Percentiles rank a stretch among this genome's conserved stretches.
These are phyloP conservation scores for Macrotus californicus DNA, from an alignment of 2,113 vertebrate genomes.

Conservation along the genomic window DNA sequence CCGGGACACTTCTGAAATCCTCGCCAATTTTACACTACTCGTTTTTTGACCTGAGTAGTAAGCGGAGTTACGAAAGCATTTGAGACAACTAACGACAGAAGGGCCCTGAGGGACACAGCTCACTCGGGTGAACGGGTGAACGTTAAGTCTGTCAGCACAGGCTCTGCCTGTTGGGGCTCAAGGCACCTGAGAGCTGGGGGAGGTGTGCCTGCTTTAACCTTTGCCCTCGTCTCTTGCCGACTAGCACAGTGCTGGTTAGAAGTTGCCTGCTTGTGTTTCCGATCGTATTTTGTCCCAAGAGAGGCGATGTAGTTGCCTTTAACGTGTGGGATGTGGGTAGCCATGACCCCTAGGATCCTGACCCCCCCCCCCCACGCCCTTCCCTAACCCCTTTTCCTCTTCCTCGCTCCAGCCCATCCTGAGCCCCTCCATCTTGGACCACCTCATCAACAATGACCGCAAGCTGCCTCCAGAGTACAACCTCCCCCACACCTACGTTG, in stretches of 20 bases:
- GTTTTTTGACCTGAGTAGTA: conserved; percentile 31
- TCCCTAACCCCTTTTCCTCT: background rate
- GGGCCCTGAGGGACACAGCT: background rate
- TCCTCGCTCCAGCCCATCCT: conserved; percentile 84
- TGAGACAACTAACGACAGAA: background rate
- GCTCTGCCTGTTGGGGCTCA: background rate
- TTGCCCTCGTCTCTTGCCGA: background rate
- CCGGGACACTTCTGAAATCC: background rate
- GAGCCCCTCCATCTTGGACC: conserved; percentile 91
- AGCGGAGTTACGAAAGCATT: conserved; percentile 6
- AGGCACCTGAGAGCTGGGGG: background rate
- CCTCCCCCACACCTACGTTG: conserved; percentile 92
- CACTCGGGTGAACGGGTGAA: background rate
- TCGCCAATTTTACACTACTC: background rate
- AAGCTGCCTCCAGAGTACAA: conserved; percentile 93
- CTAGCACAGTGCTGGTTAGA: background rate
- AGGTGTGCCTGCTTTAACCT: background rate
- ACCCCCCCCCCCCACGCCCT: rapidly evolving
- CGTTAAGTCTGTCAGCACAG: background rate
- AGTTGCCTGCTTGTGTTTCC: background rate
- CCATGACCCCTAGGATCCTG: too few species aligned
- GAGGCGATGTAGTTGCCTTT: background rate
- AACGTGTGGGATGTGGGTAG: rapidly evolving
- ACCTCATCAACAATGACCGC: conserved; percentile 94
- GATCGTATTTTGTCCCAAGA: background rate